These are phyloP conservation scores for Ommatoiulus sabulosus DNA, from an alignment of 2,888 invertebrate genomes.

Conservation along the genomic window DNA sequence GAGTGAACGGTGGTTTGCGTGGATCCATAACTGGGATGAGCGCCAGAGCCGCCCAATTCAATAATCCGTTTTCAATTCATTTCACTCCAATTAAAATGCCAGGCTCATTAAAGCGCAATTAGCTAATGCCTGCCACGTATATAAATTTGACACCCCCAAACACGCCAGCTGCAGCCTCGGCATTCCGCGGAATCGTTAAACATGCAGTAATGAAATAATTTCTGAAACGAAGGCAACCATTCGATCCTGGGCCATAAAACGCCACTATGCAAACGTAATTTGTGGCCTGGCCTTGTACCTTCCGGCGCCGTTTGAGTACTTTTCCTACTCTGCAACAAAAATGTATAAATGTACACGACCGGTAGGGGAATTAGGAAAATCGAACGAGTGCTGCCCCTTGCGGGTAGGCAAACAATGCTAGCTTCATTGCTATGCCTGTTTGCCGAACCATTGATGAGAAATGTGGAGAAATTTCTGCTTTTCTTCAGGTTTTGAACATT, in stretches of 20 bases:
- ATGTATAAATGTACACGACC: no score
- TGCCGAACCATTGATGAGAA: not conserved
- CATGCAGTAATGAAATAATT: not conserved
- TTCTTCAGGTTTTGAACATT: no score
- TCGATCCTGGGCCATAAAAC: not conserved
- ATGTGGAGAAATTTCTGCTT: no score
- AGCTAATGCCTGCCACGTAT: conserved; percentile 16
- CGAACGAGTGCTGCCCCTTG: not conserved
- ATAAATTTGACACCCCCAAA: conserved; percentile 23
- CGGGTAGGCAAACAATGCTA: not conserved
- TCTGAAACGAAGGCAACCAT: not conserved
- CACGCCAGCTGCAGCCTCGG: not conserved
- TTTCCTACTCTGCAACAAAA: not conserved
- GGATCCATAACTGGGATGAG: not conserved
- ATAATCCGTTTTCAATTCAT: conserved; percentile 43
- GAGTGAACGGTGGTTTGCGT: not conserved
- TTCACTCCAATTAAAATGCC: conserved; percentile 5
- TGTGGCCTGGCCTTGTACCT: not conserved
- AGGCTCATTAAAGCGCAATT: conserved; percentile 24
- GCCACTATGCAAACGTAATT: not conserved
- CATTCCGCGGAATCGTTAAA: not conserved
- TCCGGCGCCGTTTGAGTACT: not conserved
- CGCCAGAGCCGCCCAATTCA: not conserved
- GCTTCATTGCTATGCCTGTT: not conserved
- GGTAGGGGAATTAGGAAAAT: no score